Evolutionary conservation across 2,113 vertebrate genomes (phyloP), one percentile per base, ranked within the genome.

Genomic region (Engraulis encrasicolus): DNA sequence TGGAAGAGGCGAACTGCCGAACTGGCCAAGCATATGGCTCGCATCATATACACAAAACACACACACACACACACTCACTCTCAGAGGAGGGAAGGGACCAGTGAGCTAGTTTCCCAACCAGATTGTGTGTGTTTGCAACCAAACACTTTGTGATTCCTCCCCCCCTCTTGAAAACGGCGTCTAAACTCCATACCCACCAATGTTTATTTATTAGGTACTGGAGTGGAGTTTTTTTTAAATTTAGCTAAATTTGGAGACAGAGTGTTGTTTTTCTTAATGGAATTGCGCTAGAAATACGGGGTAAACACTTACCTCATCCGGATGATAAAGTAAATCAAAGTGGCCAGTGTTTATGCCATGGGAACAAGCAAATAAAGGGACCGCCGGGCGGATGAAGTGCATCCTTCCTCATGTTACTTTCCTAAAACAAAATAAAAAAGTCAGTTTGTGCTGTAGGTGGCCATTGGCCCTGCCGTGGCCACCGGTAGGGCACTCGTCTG

Each of bases 1-100:
- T 54, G 83, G 81, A 90, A 82, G 88, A 82, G 27, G 52, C 23
- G 49, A 83, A 87, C 78, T 88, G 27, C 52, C 23, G 49, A 83
- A 87, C 78, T 88, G 85, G 86, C 85, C 87, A 77, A 85, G 86
- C 89, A 80, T 52, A 74, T 6, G n/a, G 74, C 78, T 82, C 81
- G 34, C 7, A 54, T 78, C 37, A 71, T 74, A 31, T 14, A 12
- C 31, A 74, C 31, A 71, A 71, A 11, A 74, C 2, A 23, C 6
- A 66, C 19, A 58, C 18, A 58, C 4, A 20, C 4, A 17, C 19
- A 58, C n/a, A n/a, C n/a, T n/a, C n/a, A n/a, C n/a, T n/a, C n/a
- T n/a, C n/a, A n/a, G 54, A 58, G 9, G 54, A 66, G 31, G 66
- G 66, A 74, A 74, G 23, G 27, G 27, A 36, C 66, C 66, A 34